Evolutionary conservation across 2,113 vertebrate species (phyloP).

Genomic region (Martes martes): DNA sequence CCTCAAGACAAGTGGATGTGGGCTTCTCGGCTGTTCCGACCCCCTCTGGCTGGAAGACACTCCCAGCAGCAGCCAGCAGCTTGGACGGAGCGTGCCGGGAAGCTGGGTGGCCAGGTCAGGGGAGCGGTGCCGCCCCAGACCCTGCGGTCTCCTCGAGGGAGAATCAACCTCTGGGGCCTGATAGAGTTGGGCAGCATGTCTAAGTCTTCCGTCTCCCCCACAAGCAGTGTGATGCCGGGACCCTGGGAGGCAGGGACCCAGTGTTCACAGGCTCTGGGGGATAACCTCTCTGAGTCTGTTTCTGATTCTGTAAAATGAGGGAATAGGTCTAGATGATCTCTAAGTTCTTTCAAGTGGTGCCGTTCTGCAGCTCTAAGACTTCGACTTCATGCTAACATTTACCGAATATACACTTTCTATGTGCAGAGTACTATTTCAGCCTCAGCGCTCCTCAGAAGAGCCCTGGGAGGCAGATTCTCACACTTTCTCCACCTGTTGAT

Average conservation of each 20-base stretch:
- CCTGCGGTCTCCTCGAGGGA: background rate
- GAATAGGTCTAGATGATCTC: background rate
- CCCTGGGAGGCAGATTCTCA: background rate
- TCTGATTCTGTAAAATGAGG: background rate
- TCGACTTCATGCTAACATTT: background rate
- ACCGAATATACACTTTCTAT: background rate
- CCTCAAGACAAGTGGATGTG: constrained; percentile 56
- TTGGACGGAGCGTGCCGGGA: background rate
- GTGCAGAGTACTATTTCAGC: background rate
- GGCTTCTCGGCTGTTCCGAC: background rate
- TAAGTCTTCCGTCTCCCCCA: background rate
- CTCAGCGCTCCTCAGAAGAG: background rate
- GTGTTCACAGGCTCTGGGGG: background rate
- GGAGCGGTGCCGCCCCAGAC: background rate
- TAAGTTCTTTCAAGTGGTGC: background rate
- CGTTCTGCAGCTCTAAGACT: background rate
- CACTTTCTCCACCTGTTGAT: background rate
- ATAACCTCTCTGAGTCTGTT: background rate
- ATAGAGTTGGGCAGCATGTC: background rate
- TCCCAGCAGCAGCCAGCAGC: background rate
- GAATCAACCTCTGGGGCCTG: background rate
- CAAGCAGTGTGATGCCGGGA: background rate
- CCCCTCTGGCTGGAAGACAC: background rate
- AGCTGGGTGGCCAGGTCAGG: background rate
- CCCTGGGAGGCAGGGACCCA: background rate